Evolutionary conservation across 1,140 invertebrate genomes (phyloP).

Genomic region (Trichogramma pretiosum): DNA sequence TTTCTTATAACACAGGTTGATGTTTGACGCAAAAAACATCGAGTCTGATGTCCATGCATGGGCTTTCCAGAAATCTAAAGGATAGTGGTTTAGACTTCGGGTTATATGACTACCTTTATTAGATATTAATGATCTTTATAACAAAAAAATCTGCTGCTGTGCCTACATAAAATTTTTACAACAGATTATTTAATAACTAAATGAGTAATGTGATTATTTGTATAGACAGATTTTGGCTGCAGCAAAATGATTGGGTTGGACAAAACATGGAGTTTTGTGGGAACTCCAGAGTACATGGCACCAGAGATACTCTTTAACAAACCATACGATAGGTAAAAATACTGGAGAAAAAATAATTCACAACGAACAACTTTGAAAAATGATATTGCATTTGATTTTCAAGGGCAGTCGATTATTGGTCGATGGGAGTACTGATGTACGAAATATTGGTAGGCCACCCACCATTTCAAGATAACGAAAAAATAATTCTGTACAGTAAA

Average conservation of each 20-base stretch:
- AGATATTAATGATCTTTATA: background rate
- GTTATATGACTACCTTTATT: background rate
- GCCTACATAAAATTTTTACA: too few species aligned
- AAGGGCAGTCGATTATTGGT: constrained; percentile 74
- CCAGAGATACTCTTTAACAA: constrained; percentile 33
- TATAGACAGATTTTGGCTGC: constrained; percentile 80
- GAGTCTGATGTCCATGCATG: too few species aligned
- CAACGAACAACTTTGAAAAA: constrained; percentile 51
- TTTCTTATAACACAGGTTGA: too few species aligned
- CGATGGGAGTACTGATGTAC: constrained; percentile 69
- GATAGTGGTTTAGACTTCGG: too few species aligned
- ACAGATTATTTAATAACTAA: too few species aligned
- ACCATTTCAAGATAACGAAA: constrained; percentile 71
- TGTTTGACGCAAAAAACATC: too few species aligned
- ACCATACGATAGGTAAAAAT: constrained; percentile 50
- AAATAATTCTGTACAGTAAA: constrained; percentile 78
- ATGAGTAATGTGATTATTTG: background rate
- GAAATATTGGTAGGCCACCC: constrained; percentile 63
- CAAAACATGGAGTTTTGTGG: constrained; percentile 86
- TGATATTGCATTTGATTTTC: constrained; percentile 66
- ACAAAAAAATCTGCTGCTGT: too few species aligned
- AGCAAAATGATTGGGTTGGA: constrained; percentile 65
- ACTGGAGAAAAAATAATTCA: constrained; percentile 1
- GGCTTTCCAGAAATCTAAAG: too few species aligned
- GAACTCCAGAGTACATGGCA: constrained; percentile 57